Conservation (phyloP, 2,888 invertebrate genomes). For the Iselma pallidipennis region DNA sequence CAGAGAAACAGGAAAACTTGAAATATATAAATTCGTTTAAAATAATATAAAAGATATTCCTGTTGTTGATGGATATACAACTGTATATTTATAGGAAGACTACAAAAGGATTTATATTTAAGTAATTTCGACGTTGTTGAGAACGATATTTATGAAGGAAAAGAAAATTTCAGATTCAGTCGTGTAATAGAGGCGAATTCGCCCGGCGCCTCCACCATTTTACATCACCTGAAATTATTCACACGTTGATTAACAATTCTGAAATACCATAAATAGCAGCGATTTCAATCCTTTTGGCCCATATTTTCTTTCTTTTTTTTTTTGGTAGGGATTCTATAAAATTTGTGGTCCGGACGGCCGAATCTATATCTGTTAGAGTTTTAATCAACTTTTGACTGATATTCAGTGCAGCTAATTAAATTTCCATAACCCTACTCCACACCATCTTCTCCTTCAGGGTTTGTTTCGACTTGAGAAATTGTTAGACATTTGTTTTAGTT, state of each 20-base stretch:
- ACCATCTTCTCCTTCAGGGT: conserved; percentile 27
- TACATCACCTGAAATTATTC: too few relatives aligned
- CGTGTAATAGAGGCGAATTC: too few relatives aligned
- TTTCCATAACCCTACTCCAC: conserved; percentile 39
- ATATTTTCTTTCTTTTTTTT: neutral
- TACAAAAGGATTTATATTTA: neutral
- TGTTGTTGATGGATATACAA: neutral
- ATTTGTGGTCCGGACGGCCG: neutral
- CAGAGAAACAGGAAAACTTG: neutral
- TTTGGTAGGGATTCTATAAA: neutral
- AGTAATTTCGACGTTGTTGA: neutral
- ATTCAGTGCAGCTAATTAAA: conserved; percentile 47
- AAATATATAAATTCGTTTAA: neutral
- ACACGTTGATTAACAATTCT: too few relatives aligned
- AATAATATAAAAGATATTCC: neutral
- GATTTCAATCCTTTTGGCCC: too few relatives aligned
- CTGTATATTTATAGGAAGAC: neutral
- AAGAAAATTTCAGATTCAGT: too few relatives aligned
- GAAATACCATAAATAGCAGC: too few relatives aligned
- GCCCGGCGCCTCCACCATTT: neutral
- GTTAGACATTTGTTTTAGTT: conserved; percentile 44
- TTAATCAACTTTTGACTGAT: conserved; percentile 49
- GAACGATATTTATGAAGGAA: neutral
- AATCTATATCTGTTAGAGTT: conserved; percentile 10
- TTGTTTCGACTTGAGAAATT: conserved; percentile 42